These are phyloP conservation scores for Mastomys coucha DNA, from an alignment of 2,113 vertebrate species.

Conservation along the genomic window DNA sequence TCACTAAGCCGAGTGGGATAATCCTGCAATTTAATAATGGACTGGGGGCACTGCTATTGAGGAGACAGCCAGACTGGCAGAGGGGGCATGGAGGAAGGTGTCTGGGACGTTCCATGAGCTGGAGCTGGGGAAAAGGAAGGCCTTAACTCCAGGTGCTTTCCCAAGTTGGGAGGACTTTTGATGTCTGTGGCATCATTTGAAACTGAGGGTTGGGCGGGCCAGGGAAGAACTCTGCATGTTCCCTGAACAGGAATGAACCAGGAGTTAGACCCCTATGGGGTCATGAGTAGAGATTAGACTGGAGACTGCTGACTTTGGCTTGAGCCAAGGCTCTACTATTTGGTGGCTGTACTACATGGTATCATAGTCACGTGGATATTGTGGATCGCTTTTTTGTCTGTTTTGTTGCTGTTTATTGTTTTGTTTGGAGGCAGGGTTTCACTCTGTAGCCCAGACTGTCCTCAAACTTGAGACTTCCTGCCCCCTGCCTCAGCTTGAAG, in stretches of 20 bases:
- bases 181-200: background rate
- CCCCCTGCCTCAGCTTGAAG: background rate
- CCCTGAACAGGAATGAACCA: background rate
- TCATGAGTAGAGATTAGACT: too few species aligned
- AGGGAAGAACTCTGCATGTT: background rate
- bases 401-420: background rate
- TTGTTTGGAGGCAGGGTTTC: background rate
- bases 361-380: too few species aligned
- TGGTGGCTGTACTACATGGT: background rate
- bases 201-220: background rate
- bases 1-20: rapidly evolving
- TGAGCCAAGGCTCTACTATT: background rate
- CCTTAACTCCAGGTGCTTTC: background rate
- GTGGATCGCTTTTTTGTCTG: too few species aligned
- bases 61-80: background rate
- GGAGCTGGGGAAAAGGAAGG: background rate
- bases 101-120: background rate
- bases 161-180: background rate
- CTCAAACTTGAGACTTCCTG: background rate
- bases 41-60: background rate
- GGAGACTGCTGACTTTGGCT: background rate
- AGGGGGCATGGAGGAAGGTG: background rate
- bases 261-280: background rate
- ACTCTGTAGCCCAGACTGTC: background rate
- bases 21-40: conserved; percentile 46